Conservation (phyloP, 2,113 vertebrate species). For the Seriola rivoliana region DNA sequence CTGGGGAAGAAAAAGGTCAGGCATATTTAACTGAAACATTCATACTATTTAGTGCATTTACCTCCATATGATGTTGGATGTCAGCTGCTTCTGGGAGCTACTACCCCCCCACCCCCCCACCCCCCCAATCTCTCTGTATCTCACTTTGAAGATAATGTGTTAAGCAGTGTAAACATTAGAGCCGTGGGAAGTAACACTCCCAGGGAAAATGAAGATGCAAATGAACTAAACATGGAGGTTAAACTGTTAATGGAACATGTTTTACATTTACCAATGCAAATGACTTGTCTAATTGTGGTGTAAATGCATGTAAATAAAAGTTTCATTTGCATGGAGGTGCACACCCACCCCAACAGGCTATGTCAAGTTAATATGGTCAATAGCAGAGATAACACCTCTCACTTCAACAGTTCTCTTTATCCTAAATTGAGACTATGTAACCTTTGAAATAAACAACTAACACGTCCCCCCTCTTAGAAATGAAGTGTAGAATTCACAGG, state of each 20-base stretch:
- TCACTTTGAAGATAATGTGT: slow-evolving; percentile 1
- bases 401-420: background rate
- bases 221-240: background rate
- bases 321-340: slow-evolving; percentile 20
- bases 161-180: background rate
- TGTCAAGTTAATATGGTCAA: background rate
- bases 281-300: background rate
- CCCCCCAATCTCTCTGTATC: background rate
- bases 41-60: background rate
- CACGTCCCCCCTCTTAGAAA: background rate
- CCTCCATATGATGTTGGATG: background rate
- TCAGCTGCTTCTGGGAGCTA: background rate
- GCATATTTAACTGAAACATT: background rate
- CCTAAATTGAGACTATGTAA: background rate
- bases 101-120: background rate
- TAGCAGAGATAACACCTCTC: background rate
- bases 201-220: background rate
- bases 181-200: slow-evolving; percentile 1
- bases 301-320: slow-evolving; percentile 9
- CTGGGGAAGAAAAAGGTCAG: background rate
- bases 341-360: background rate
- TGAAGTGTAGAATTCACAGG: background rate
- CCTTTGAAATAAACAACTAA: background rate
- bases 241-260: slow-evolving; percentile 1
- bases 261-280: slow-evolving; percentile 28